Conservation (phyloP, 2,113 vertebrate species). For the Aythya baeri region DNA sequence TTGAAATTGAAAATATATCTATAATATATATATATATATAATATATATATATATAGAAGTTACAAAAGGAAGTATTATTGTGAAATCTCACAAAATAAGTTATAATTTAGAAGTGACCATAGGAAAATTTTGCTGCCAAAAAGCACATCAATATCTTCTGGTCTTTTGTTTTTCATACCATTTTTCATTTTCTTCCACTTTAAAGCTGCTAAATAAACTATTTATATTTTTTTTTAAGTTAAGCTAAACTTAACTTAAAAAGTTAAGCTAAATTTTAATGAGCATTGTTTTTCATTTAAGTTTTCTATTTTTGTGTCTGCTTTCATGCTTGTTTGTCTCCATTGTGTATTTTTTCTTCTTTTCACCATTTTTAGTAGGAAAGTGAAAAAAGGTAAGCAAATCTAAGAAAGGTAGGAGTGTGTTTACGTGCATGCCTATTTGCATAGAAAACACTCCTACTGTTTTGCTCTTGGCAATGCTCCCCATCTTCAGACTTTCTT, state of each 20-base stretch:
- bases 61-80: background rate
- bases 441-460: accelerated
- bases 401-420: background rate
- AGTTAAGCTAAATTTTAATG: background rate
- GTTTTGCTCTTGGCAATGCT: background rate
- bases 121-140: background rate
- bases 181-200: background rate
- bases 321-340: background rate
- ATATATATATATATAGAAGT: background rate
- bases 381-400: background rate
- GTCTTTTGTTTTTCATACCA: background rate
- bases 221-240: too few relatives aligned
- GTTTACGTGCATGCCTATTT: background rate
- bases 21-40: too few relatives aligned
- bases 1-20: background rate
- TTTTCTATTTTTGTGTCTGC: background rate
- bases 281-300: background rate
- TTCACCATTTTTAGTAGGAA: accelerated
- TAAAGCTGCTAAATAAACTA: background rate
- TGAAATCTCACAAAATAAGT: background rate
- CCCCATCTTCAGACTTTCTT: background rate
- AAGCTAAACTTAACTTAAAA: too few relatives aligned
- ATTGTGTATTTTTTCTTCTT: background rate
- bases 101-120: accelerated
- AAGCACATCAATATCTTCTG: too few relatives aligned